A percentile compares a stretch with the other conserved stretches of the same genome.
These are phyloP conservation scores for Pachyseris speciosa DNA, from an alignment of 64 coral and sea anemone species.

Conservation along the genomic window DNA sequence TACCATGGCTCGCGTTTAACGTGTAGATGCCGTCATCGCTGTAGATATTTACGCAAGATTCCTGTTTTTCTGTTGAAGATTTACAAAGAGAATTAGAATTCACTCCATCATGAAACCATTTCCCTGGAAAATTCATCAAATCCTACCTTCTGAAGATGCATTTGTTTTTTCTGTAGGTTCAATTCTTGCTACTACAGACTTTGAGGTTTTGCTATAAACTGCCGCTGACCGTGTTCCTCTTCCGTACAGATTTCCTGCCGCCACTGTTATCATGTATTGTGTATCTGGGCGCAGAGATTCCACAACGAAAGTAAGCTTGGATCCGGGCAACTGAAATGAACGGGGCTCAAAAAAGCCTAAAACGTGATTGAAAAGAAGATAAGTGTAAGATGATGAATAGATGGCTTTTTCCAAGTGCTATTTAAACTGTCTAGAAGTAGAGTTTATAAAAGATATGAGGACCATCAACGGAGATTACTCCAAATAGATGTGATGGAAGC, in stretches of 20 bases:
- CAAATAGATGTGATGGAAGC: too few species aligned
- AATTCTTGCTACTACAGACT: neutral
- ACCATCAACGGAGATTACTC: too few species aligned
- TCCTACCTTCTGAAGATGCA: neutral
- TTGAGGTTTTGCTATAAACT: neutral
- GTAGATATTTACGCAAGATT: neutral
- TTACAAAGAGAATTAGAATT: neutral
- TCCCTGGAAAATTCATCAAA: neutral
- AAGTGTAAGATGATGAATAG: neutral
- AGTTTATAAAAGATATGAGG: too few species aligned
- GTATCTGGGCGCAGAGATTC: neutral
- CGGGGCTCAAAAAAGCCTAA: neutral
- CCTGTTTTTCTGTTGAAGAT: neutral
- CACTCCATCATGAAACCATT: neutral
- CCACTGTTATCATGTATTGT: neutral
- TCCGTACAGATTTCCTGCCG: neutral
- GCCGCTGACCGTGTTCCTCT: neutral
- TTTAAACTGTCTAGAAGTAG: too few species aligned
- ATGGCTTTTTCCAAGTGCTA: neutral
- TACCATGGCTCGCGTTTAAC: constrained; percentile 1
- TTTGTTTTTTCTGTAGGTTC: neutral
- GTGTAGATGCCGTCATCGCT: neutral
- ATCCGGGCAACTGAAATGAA: neutral
- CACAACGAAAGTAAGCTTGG: neutral
- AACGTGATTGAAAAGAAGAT: neutral